Evolutionary conservation across 2,113 vertebrate species (phyloP).

Genomic region (Xyliphius kryptos): DNA sequence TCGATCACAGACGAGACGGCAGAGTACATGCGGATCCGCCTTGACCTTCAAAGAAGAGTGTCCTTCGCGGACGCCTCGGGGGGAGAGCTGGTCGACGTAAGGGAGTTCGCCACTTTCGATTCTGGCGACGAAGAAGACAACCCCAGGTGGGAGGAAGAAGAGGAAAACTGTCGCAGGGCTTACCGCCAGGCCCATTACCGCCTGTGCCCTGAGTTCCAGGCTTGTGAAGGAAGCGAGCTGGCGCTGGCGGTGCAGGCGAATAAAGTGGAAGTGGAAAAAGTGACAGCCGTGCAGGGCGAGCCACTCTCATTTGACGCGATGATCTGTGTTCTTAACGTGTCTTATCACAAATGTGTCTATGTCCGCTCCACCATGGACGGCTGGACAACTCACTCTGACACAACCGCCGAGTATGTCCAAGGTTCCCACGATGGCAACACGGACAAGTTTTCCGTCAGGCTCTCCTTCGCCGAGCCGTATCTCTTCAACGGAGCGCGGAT

Average conservation of each 20-base stretch:
- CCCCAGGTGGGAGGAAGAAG: conserved; percentile 63
- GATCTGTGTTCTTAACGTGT: conserved; percentile 74
- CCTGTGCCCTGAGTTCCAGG: conserved; percentile 55
- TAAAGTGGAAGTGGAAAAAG: conserved; percentile 72
- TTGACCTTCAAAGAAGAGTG: conserved; percentile 55
- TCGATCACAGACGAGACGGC: conserved; percentile 68
- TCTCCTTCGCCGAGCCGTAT: conserved; percentile 68
- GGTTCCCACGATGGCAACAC: conserved; percentile 70
- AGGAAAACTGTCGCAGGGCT: conserved; percentile 51
- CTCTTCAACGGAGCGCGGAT: conserved; percentile 69
- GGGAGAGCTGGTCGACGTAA: conserved; percentile 60
- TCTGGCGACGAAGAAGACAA: conserved; percentile 66
- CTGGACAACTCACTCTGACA: conserved; percentile 71
- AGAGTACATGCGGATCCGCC: conserved; percentile 64
- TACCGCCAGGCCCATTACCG: conserved; percentile 50
- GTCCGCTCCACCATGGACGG: conserved; percentile 74
- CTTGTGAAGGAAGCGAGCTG: conserved; percentile 36
- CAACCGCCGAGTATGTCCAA: conserved; percentile 71
- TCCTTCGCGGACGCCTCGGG: conserved; percentile 64
- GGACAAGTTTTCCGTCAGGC: conserved; percentile 71
- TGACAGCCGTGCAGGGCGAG: conserved; percentile 56
- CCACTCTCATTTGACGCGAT: conserved; percentile 65
- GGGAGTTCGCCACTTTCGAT: conserved; percentile 63
- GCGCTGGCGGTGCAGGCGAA: conserved; percentile 47
- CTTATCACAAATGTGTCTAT: conserved; percentile 76